Percentiles rank a stretch among this genome's conserved stretches.
Conservation (phyloP, 1,140 invertebrate genomes). For the Choristoneura fumiferana region DNA sequence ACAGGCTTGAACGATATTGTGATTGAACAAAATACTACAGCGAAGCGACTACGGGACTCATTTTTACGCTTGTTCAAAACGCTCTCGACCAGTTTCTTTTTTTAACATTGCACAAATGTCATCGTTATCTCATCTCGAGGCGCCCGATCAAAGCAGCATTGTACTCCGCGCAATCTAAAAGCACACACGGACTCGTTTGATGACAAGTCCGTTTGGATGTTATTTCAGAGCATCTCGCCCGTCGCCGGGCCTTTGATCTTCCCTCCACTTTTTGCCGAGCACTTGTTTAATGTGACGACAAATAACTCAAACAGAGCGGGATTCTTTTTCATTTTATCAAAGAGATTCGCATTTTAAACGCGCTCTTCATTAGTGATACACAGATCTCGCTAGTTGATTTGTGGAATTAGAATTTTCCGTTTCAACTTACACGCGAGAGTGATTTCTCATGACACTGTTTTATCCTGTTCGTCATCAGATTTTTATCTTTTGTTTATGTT, state of each 20-base stretch:
- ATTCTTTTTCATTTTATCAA: slow-evolving; percentile 65
- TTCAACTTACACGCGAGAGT: slow-evolving; percentile 26
- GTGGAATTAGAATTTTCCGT: slow-evolving; percentile 36
- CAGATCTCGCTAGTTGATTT: slow-evolving; percentile 24
- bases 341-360: slow-evolving; percentile 50
- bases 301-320: slow-evolving; percentile 67
- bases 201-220: slow-evolving; percentile 54
- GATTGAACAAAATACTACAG: no score
- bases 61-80: no score
- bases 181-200: slow-evolving; percentile 28
- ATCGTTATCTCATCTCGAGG: slow-evolving; percentile 19
- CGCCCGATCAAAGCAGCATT: slow-evolving; percentile 13
- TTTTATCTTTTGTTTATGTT: background rate
- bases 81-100: no score
- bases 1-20: no score
- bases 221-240: slow-evolving; percentile 60
- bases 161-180: slow-evolving; percentile 9
- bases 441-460: background rate
- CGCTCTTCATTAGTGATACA: slow-evolving; percentile 66
- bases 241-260: slow-evolving; percentile 67
- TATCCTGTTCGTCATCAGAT: background rate
- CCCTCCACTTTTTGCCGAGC: slow-evolving; percentile 64
- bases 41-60: no score
- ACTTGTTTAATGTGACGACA: slow-evolving; percentile 73
- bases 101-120: slow-evolving; percentile 30